Evolutionary conservation across 2,113 vertebrate species (phyloP).

Genomic region (Notothenia coriiceps): DNA sequence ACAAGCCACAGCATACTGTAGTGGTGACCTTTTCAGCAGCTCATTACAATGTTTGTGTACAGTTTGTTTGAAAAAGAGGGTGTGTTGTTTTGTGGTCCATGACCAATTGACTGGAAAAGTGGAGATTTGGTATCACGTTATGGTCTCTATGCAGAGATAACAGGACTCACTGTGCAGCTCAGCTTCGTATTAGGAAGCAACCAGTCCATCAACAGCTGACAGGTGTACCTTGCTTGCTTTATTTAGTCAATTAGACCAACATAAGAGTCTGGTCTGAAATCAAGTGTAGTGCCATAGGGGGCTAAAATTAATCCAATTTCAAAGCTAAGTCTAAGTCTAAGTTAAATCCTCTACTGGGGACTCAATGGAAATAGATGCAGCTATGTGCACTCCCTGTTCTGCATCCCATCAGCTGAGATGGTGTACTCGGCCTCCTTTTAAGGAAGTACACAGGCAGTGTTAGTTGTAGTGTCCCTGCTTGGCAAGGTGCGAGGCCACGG

Average conservation of each 20-base stretch:
- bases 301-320: background rate
- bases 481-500: slow-evolving; percentile 54
- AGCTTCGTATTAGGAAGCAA: slow-evolving; percentile 19
- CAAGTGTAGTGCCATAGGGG: slow-evolving; percentile 14
- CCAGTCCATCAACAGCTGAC: background rate
- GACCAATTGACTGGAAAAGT: slow-evolving; percentile 3
- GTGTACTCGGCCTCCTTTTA: slow-evolving; percentile 76
- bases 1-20: slow-evolving; percentile 49
- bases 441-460: slow-evolving; percentile 72
- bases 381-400: slow-evolving; percentile 54
- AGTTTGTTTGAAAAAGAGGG: background rate
- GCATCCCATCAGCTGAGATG: slow-evolving; percentile 56
- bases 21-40: slow-evolving; percentile 50
- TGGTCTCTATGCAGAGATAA: background rate
- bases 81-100: slow-evolving; percentile 15
- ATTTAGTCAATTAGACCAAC: background rate
- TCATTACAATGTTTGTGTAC: slow-evolving; percentile 51
- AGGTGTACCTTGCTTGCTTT: slow-evolving; percentile 3
- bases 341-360: slow-evolving; percentile 4
- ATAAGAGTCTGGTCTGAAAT: background rate
- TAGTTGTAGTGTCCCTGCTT: slow-evolving; percentile 69
- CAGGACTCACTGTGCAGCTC: background rate
- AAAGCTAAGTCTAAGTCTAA: slow-evolving; percentile 2
- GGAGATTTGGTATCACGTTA: background rate
- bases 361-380: slow-evolving; percentile 56